phyloP scores from a whole-genome alignment of 2,797 vertebrate species.

The Ctenochaetus hawaiiensis region DNA sequence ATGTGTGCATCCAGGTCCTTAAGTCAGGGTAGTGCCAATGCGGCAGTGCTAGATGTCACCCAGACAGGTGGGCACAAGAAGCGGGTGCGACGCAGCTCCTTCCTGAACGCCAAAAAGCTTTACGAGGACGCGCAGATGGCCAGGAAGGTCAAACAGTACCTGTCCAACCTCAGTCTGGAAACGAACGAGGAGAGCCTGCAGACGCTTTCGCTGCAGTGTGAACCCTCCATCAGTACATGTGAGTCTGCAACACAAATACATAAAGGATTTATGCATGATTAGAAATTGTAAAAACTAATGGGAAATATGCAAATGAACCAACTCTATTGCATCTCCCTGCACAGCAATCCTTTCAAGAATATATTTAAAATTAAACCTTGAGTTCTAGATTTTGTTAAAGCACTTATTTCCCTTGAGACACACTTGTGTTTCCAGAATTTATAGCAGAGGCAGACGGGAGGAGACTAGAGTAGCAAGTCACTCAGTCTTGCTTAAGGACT shows the following conservation, averaged over 20 bases:
- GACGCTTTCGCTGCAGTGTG: conserved; percentile 94
- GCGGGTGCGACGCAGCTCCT: conserved; percentile 96
- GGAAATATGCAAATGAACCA: background rate
- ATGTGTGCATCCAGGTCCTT: conserved; percentile 89
- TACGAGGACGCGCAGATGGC: conserved; percentile 99
- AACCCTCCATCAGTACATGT: conserved; percentile 96
- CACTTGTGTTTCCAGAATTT: conserved; percentile 23
- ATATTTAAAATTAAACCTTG: background rate
- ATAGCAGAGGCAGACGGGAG: conserved; percentile 15
- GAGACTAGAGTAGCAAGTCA: conserved; percentile 12
- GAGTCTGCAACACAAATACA: conserved; percentile 73
- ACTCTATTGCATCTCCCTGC: background rate
- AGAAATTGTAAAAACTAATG: background rate
- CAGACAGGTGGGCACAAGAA: conserved; percentile 98
- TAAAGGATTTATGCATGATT: background rate
- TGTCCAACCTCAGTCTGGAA: conserved; percentile 94
- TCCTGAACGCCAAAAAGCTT: conserved; percentile 98
- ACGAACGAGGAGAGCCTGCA: conserved; percentile 98
- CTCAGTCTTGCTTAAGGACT: conserved; percentile 22
- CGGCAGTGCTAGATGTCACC: conserved; percentile 93
- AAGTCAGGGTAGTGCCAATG: conserved; percentile 96
- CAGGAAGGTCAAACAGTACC: conserved; percentile 96
- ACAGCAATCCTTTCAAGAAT: background rate
- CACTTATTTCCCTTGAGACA: conserved; percentile 4
- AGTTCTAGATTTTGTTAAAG: conserved; percentile 6